Percentiles rank a stretch among this genome's conserved stretches.
phyloP scores from a whole-genome alignment of 2,113 vertebrate genomes.

The Piprites chloris region DNA sequence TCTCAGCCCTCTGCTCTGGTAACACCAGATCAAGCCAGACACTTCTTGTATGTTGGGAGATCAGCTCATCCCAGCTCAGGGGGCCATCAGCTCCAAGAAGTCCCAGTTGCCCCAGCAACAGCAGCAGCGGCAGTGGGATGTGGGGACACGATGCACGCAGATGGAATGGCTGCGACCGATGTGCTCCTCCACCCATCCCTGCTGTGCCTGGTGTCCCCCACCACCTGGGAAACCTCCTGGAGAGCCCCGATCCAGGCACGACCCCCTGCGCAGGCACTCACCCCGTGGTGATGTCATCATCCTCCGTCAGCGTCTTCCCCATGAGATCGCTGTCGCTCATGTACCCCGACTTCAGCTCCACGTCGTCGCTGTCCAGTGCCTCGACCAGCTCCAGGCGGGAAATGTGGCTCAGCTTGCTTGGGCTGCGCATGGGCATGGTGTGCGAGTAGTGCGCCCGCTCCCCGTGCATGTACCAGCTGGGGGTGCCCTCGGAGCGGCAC shows the following conservation, averaged over 20 bases:
- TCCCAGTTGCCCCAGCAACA: not conserved
- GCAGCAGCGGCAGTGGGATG: not conserved
- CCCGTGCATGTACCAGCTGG: conserved; percentile 75
- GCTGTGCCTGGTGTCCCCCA: not conserved
- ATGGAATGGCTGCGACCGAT: rapidly evolving
- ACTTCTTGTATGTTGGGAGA: rapidly evolving
- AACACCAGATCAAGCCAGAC: not conserved
- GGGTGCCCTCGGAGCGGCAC: conserved; percentile 77
- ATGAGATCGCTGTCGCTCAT: conserved; percentile 85
- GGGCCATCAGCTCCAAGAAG: not conserved
- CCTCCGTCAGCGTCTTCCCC: conserved; percentile 84
- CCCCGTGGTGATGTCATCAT: conserved; percentile 91
- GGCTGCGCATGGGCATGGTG: conserved; percentile 89
- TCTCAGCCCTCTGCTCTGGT: not conserved
- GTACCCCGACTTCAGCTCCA: conserved; percentile 89
- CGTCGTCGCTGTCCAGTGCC: conserved; percentile 77
- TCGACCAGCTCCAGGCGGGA: conserved; percentile 88
- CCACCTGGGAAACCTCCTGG: not conserved
- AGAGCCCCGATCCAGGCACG: rapidly evolving
- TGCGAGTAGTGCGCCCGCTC: conserved; percentile 85
- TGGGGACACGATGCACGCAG: rapidly evolving
- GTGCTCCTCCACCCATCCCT: not conserved
- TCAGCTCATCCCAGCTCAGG: not conserved
- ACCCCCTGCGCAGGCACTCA: not conserved
- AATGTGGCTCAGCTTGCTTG: conserved; percentile 84